Base-by-base conservation (phyloP, 2,113 vertebrate genomes). In the Istiophorus platypterus region DNA sequence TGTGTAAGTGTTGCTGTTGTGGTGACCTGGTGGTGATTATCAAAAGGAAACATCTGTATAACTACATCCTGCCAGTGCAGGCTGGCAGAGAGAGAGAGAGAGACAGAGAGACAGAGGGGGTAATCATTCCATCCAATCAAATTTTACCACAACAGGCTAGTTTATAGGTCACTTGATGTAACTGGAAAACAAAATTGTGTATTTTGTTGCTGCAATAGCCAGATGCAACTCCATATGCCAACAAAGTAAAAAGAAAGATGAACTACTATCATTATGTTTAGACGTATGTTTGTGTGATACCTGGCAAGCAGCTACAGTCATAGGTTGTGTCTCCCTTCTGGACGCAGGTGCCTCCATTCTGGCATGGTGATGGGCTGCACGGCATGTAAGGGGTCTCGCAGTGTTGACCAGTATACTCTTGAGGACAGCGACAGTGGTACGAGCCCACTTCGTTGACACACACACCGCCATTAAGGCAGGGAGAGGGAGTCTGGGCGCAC, bases 391-490 rank as follows among this genome's bases (percentile, higher is more conserved):
- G 94, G 27, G 95, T 94, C 89, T 99, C 97, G 0, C 98, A 99
- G 93, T 96, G 95, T 0, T 66, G 94, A 92, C 96, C 97, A 70
- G 96, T 96, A 94, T 96, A 97, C 81, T 98, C 97, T 0, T 97
- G 96, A 0, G 95, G 96, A 70, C 97, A 99, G 76, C 97, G 97
- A 86, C 98, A 99, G 91, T 97, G 97, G 93, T 97, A 99, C 7
- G 97, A 98, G 91, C 98, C 98, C 67, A 99, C 97, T 0, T 97
- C 97, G 0, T 99, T 98, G 86, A 99, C 98, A 0, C 98, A 99
- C 42, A 95, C 85, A 0, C 97, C 98, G 0, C 97, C 96, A 0
- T 99, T 98, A 58, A 93, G 92, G 85, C 98, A 99, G 31, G 93
- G 90, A 0, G 89, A 89, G 0, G 94, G 89, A 75, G 76, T 96